Percentiles rank a stretch among this genome's conserved stretches.
phyloP scores from a whole-genome alignment of 2,888 invertebrate species.

The Scaptomyza tumidula region DNA sequence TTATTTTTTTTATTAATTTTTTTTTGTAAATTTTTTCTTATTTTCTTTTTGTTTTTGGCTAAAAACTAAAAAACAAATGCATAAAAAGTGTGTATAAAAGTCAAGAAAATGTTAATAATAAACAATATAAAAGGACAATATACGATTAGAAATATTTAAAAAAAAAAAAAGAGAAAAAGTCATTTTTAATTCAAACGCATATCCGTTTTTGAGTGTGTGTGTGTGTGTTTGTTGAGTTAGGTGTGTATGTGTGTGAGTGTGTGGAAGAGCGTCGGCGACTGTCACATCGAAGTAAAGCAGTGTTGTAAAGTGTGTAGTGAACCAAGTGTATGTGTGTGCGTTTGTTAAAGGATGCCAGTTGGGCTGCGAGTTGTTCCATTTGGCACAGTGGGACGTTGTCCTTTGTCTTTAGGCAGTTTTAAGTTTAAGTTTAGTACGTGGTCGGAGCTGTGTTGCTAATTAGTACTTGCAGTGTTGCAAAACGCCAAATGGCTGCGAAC shows the following conservation, averaged over 20 bases:
- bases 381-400: slow-evolving; percentile 39
- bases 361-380: slow-evolving; percentile 15
- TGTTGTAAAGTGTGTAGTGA: slow-evolving; percentile 32
- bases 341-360: slow-evolving; percentile 15
- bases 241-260: slow-evolving; percentile 13
- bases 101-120: neutral
- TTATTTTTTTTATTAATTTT: slow-evolving; percentile 9
- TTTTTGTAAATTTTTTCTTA: slow-evolving; percentile 20
- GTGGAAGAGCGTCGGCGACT: slow-evolving; percentile 45
- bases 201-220: neutral
- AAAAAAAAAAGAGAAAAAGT: slow-evolving; percentile 19
- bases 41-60: slow-evolving; percentile 32
- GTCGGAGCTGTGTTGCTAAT: slow-evolving; percentile 20
- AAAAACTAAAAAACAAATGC: slow-evolving; percentile 34
- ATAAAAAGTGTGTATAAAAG: neutral
- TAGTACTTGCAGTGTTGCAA: slow-evolving; percentile 16
- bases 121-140: slow-evolving; percentile 20
- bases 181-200: slow-evolving; percentile 23
- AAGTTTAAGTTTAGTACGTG: slow-evolving; percentile 30
- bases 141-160: slow-evolving; percentile 6
- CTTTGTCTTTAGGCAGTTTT: slow-evolving; percentile 45
- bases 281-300: slow-evolving; percentile 9
- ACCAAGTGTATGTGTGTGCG: neutral
- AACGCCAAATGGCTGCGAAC: neutral
- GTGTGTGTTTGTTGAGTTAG: slow-evolving; percentile 3